Evolutionary conservation across 2,113 vertebrate species (phyloP).

Genomic region (Labrus mixtus): DNA sequence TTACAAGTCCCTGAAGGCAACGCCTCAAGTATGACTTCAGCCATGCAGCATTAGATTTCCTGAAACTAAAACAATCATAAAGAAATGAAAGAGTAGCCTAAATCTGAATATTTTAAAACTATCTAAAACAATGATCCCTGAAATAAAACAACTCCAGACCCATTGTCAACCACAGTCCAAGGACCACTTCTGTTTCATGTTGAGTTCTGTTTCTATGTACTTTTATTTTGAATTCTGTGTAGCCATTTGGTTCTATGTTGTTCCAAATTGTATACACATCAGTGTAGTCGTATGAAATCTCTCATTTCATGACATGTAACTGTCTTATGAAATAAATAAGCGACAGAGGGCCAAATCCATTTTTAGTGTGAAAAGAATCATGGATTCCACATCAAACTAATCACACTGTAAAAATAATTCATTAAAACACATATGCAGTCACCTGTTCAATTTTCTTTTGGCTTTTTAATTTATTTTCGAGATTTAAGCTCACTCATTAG

Average conservation of each 20-base stretch:
- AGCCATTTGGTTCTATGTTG: conserved; percentile 66
- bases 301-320: conserved; percentile 64
- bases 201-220: conserved; percentile 70
- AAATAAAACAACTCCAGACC: conserved; percentile 3
- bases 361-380: conserved; percentile 87
- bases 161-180: conserved; percentile 14
- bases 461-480: neutral
- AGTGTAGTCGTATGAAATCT: conserved; percentile 32
- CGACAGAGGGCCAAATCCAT: conserved; percentile 78
- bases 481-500: no score
- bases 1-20: conserved; percentile 24
- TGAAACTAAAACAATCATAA: conserved; percentile 4
- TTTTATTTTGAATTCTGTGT: conserved; percentile 74
- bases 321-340: conserved; percentile 48
- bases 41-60: conserved; percentile 22
- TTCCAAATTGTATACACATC: conserved; percentile 20
- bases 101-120: conserved; percentile 9
- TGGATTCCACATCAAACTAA: conserved; percentile 55
- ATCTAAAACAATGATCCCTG: neutral
- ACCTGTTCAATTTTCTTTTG: neutral
- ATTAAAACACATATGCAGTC: neutral
- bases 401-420: conserved; percentile 53
- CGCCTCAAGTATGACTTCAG: neutral
- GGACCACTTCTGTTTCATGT: conserved; percentile 59
- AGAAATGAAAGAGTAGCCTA: neutral